Conservation (phyloP, 2,888 invertebrate genomes). For the Andrena camellia region DNA sequence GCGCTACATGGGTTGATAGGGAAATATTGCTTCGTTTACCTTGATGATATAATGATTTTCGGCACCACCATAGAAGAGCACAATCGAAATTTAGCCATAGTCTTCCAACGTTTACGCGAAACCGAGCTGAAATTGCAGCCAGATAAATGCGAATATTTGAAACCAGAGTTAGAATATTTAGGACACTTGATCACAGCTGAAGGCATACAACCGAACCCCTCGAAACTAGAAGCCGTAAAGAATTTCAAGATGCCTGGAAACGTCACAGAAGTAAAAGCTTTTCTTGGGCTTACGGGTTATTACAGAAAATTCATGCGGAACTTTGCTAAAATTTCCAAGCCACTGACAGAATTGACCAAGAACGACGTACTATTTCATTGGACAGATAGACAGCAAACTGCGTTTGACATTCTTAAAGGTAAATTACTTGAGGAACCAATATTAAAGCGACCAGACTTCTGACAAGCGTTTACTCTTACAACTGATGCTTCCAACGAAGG, state of each 20-base stretch:
- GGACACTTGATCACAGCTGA: constrained; percentile 15
- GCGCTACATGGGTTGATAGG: constrained; percentile 1
- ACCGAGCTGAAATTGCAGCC: background rate
- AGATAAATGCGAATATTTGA: constrained; percentile 33
- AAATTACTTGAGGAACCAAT: too few relatives aligned
- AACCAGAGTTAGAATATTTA: constrained; percentile 21
- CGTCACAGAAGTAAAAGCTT: too few relatives aligned
- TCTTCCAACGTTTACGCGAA: background rate
- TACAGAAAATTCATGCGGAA: too few relatives aligned
- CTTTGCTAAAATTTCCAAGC: too few relatives aligned
- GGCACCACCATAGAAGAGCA: constrained; percentile 6
- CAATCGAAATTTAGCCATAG: background rate
- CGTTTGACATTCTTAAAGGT: too few relatives aligned
- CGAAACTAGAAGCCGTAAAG: too few relatives aligned
- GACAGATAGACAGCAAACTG: too few relatives aligned
- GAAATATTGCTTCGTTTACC: constrained; percentile 1
- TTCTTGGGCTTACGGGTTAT: too few relatives aligned
- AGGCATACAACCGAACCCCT: too few relatives aligned
- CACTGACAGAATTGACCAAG: too few relatives aligned
- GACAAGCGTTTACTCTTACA: background rate
- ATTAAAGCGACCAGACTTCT: constrained; percentile 25
- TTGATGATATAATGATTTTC: background rate
- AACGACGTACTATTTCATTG: too few relatives aligned
- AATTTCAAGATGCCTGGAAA: too few relatives aligned
- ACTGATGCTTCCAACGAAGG: constrained; percentile 3